Conservation (phyloP, 2,888 invertebrate genomes). For the Cistogaster globosa region DNA sequence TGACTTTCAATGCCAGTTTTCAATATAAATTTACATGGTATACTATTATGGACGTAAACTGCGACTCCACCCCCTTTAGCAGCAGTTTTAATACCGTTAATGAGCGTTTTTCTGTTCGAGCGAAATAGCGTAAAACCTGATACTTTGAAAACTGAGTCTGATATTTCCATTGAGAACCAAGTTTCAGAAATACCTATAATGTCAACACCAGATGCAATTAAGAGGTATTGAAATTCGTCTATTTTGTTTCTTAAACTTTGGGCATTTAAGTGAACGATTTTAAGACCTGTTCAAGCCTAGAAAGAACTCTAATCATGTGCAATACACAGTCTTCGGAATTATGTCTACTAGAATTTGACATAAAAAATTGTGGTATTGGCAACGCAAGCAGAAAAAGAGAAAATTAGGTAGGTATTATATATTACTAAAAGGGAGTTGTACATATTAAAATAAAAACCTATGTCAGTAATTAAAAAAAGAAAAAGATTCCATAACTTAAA, state of each 20-base stretch:
- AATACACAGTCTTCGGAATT: background rate
- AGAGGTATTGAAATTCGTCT: background rate
- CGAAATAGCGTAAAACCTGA: background rate
- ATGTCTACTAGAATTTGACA: background rate
- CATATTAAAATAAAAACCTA: too few relatives aligned
- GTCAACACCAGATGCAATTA: background rate
- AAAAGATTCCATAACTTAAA: too few relatives aligned
- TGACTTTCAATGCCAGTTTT: background rate
- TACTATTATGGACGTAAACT: background rate
- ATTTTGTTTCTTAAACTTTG: background rate
- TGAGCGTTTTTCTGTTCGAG: background rate
- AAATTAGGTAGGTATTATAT: too few relatives aligned
- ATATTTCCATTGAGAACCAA: background rate
- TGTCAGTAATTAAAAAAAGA: too few relatives aligned
- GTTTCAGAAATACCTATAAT: conserved; percentile 2
- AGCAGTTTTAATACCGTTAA: background rate
- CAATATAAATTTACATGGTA: background rate
- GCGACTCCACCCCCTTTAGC: background rate
- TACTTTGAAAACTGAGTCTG: background rate
- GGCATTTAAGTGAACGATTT: background rate
- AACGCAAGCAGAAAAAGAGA: too few relatives aligned
- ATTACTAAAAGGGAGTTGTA: too few relatives aligned
- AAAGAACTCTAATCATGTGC: background rate
- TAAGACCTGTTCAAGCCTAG: background rate
- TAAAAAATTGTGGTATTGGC: background rate